Percentiles rank a stretch among this genome's conserved stretches.
These are phyloP conservation scores for Cistogaster globosa DNA, from an alignment of 2,888 invertebrate genomes.

Conservation along the genomic window DNA sequence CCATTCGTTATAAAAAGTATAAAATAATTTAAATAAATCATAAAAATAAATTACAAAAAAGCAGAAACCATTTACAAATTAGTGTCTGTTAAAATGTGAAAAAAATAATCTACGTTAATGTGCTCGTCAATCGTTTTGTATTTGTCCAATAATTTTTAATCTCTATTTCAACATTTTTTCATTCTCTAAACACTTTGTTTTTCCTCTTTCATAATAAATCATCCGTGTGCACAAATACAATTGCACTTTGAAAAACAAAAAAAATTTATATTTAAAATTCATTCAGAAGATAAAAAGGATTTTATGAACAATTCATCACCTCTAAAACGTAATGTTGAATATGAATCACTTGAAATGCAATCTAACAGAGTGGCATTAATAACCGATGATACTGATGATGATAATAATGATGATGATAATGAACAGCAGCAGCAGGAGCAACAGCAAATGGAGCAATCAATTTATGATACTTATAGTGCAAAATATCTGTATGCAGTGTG, in stretches of 20 bases:
- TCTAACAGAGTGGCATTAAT: constrained; percentile 25
- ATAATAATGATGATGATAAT: not conserved
- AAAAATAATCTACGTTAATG: not conserved
- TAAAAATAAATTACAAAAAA: too few relatives aligned
- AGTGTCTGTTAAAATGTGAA: not conserved
- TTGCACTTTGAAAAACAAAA: constrained; percentile 22
- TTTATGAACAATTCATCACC: constrained; percentile 60
- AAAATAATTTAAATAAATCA: too few relatives aligned
- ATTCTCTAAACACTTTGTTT: not conserved
- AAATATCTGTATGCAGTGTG: constrained; percentile 59
- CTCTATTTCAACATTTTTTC: constrained; percentile 9
- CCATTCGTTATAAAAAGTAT: too few relatives aligned
- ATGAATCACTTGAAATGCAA: constrained; percentile 37
- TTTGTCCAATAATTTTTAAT: not conserved
- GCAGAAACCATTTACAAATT: too few relatives aligned
- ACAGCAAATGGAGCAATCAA: constrained; percentile 50
- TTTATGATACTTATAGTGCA: constrained; percentile 57
- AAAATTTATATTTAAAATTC: constrained; percentile 14
- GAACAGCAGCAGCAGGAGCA: constrained; percentile 3
- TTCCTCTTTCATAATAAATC: constrained; percentile 53
- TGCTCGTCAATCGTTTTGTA: not conserved
- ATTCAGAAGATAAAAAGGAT: constrained; percentile 39
- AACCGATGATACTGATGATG: not conserved
- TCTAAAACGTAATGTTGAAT: constrained; percentile 30
- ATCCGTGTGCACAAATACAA: constrained; percentile 43